Percentiles rank a stretch among this genome's conserved stretches.
phyloP scores from a whole-genome alignment of 2,113 vertebrate species.

The Terrapene triunguis region DNA sequence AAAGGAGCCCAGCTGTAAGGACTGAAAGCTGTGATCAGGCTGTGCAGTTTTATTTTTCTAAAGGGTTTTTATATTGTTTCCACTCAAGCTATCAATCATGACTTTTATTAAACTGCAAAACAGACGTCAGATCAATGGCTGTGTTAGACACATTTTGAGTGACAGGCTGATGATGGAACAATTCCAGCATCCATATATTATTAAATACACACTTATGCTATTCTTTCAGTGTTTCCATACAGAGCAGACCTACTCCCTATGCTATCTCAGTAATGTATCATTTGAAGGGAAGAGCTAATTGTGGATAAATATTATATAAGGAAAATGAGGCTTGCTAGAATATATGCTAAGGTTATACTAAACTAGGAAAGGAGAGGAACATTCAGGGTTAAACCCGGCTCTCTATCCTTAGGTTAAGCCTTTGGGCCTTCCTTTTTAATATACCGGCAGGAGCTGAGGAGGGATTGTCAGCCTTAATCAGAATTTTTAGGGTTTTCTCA shows the following conservation, averaged over 20 bases:
- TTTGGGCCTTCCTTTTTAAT: conserved; percentile 34
- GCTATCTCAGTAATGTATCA: background rate
- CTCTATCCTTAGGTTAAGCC: background rate
- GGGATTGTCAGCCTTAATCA: conserved; percentile 34
- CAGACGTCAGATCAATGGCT: conserved; percentile 46
- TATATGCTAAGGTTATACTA: conserved; percentile 14
- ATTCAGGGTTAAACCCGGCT: background rate
- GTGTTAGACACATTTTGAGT: conserved; percentile 55
- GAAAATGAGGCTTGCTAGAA: conserved; percentile 31
- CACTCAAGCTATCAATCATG: conserved; percentile 62
- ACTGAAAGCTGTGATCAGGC: conserved; percentile 17
- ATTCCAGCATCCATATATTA: conserved; percentile 53
- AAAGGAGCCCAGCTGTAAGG: background rate
- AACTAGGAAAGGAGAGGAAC: conserved; percentile 10
- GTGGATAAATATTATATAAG: conserved; percentile 10
- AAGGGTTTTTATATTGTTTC: conserved; percentile 34
- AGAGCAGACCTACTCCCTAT: background rate
- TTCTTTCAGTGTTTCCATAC: background rate
- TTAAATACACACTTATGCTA: conserved; percentile 52
- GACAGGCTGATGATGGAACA: conserved; percentile 54
- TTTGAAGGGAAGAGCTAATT: conserved; percentile 23
- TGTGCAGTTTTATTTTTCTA: conserved; percentile 34
- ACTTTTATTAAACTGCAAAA: conserved; percentile 53
- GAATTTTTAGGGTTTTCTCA: conserved; percentile 15
- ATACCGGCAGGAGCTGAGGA: conserved; percentile 8